phyloP scores from a whole-genome alignment of 2,113 vertebrate genomes.

The Brachyhypopomus occidentalis region DNA sequence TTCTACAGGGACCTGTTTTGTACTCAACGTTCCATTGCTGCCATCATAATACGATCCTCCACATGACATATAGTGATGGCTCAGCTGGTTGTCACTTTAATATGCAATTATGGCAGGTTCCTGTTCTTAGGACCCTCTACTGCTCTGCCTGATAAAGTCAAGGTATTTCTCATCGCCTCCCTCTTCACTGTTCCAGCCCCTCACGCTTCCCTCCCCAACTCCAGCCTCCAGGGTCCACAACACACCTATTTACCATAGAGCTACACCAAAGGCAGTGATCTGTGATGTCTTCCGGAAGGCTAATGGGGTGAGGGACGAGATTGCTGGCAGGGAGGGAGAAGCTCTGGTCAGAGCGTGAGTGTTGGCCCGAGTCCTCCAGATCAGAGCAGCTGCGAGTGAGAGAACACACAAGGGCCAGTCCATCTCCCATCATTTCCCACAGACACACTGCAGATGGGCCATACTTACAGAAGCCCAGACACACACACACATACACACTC shows the following conservation, averaged over 20 bases:
- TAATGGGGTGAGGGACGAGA: constrained; percentile 5
- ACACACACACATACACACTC: constrained; percentile 44
- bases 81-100: constrained; percentile 53
- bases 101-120: constrained; percentile 52
- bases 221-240: constrained; percentile 45
- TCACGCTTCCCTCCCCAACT: background rate
- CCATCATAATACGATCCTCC: constrained; percentile 34
- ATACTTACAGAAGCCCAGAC: background rate
- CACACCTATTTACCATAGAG: constrained; percentile 50
- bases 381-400: constrained; percentile 32
- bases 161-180: constrained; percentile 28
- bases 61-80: constrained; percentile 40
- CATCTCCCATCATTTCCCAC: background rate
- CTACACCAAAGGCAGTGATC: constrained; percentile 39
- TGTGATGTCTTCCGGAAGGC: constrained; percentile 27
- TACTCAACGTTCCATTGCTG: constrained; percentile 30
- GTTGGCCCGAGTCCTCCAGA: constrained; percentile 22
- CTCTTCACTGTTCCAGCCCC: background rate
- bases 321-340: constrained; percentile 5
- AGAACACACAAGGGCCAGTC: background rate
- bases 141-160: constrained; percentile 54
- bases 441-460: constrained; percentile 38
- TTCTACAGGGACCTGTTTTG: constrained; percentile 44
- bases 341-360: constrained; percentile 3
- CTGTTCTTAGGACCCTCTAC: constrained; percentile 36